phyloP scores from a whole-genome alignment of 2,888 invertebrate genomes.

The Cecidostiba fungosa region DNA sequence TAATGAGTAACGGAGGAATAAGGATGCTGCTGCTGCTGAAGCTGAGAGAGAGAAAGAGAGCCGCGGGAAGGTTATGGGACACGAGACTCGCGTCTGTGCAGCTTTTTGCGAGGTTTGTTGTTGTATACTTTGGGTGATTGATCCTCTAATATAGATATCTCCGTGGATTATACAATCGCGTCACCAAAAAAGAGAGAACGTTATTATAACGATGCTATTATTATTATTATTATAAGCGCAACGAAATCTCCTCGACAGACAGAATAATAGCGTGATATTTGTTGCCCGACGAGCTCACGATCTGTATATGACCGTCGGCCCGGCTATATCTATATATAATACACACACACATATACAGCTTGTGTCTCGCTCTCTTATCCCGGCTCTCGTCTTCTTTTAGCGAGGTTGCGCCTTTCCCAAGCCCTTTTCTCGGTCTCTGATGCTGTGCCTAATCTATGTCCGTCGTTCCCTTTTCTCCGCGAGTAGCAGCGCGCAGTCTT shows the following conservation, averaged over 20 bases:
- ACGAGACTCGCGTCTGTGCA: neutral
- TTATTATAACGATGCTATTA: too few species aligned
- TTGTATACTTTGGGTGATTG: neutral
- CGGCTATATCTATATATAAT: slow-evolving; percentile 69
- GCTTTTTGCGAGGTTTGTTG: neutral
- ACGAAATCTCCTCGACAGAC: neutral
- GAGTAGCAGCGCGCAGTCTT: slow-evolving; percentile 33
- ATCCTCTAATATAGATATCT: too few species aligned
- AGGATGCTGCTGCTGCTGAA: neutral
- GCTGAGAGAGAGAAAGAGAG: neutral
- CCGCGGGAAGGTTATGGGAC: slow-evolving; percentile 17
- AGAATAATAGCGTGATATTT: slow-evolving; percentile 41
- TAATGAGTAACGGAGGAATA: slow-evolving; percentile 60
- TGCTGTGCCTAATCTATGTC: slow-evolving; percentile 38
- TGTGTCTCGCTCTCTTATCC: slow-evolving; percentile 40
- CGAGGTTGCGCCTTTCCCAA: slow-evolving; percentile 64
- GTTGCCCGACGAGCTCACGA: slow-evolving; percentile 68
- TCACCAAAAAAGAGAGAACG: too few species aligned
- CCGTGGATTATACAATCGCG: too few species aligned
- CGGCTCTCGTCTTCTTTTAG: slow-evolving; percentile 54
- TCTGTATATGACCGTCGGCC: slow-evolving; percentile 71
- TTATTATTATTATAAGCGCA: neutral
- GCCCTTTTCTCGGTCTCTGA: slow-evolving; percentile 50
- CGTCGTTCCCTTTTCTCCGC: slow-evolving; percentile 45
- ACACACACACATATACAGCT: too few species aligned